Base-by-base conservation (phyloP, 2,888 invertebrate genomes). In the Camptogramma bilineatum region DNA sequence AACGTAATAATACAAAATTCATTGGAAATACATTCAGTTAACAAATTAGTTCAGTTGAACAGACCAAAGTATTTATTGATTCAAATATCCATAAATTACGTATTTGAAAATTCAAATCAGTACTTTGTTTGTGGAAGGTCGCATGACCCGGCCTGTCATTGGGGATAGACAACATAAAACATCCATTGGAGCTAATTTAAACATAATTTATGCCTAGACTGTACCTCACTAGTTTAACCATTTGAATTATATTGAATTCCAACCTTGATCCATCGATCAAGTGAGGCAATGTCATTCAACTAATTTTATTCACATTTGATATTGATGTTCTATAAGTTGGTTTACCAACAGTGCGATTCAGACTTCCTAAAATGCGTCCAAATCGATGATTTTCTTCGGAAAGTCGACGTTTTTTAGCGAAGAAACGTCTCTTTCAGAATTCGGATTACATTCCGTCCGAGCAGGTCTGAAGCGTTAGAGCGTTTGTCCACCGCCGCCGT, bases 91-190 rank as follows among this genome's bases (percentile, higher is more conserved):
- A 85, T 83, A 39, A 83, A 82, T 80, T 83, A 77, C 71, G 73
- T 80, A 75, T 78, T 81, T 79, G 74, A 79, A 76, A 80, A 86
- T 85, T 85, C 80, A 86, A 87, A 87, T 86, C 77, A 80, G 76
- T 64, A 77, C 77, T 83, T 82, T 78, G 85, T 81, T 80, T 74
- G 80, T 81, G 77, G 74, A 74, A 78, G 82, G 84, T 82, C 80
- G 71, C 65, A 53, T 78, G 80, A 81, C 79, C 82, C 74, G 34
- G 70, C 64, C 56, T 57, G 54, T 56, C 51, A 51, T 55, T 56
- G 39, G 54, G 69, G 69, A 73, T 69, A 64, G 64, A 66, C 60
- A 70, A 70, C 67, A 67, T 48, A 54, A 67, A 28, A 56, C 63
- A 60, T 65, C 62, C 64, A 72, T 65, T 52, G 57, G 1, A 42